These are phyloP conservation scores for Agrypnia vestita DNA, from an alignment of 1,140 invertebrate species.

Conservation along the genomic window DNA sequence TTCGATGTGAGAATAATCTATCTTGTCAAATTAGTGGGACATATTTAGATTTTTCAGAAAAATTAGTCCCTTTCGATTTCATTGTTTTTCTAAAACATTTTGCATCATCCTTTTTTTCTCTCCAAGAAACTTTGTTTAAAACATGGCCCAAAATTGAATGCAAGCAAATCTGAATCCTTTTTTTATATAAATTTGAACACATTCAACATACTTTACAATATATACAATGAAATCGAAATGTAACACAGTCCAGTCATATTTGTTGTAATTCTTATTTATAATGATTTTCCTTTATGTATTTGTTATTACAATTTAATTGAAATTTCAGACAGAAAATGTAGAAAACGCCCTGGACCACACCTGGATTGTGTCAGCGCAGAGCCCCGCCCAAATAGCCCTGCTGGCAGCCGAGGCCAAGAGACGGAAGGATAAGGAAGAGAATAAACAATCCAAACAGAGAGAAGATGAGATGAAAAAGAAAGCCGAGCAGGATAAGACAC, in stretches of 20 bases:
- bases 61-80: too few species aligned
- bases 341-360: slow-evolving; percentile 89
- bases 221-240: too few species aligned
- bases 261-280: neutral
- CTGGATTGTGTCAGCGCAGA: slow-evolving; percentile 95
- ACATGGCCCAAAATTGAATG: too few species aligned
- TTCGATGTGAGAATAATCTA: slow-evolving; percentile 74
- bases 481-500: neutral
- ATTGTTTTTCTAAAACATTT: too few species aligned
- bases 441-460: slow-evolving; percentile 22
- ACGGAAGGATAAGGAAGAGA: slow-evolving; percentile 21
- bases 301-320: neutral
- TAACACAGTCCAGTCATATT: neutral
- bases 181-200: too few species aligned
- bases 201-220: too few species aligned
- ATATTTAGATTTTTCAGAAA: too few species aligned
- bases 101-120: too few species aligned
- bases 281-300: neutral
- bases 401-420: slow-evolving; percentile 80
- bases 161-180: too few species aligned
- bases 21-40: too few species aligned
- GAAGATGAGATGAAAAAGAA: slow-evolving; percentile 2
- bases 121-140: too few species aligned
- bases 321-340: slow-evolving; percentile 78
- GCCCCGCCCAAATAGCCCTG: slow-evolving; percentile 83